phyloP scores from a whole-genome alignment of 2,113 vertebrate species.

The Marmota monax region DNA sequence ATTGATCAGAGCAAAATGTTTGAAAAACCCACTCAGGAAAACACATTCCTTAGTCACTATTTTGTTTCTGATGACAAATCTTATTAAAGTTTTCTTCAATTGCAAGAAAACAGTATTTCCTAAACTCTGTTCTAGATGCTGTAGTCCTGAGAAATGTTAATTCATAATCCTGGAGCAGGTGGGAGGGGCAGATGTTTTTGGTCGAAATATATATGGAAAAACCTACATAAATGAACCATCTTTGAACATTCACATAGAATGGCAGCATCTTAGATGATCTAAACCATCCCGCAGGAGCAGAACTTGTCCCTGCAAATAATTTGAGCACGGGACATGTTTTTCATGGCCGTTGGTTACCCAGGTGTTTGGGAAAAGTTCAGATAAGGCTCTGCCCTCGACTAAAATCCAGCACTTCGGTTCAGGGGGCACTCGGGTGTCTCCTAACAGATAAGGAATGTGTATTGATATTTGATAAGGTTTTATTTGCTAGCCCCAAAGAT shows the following conservation, averaged over 20 bases:
- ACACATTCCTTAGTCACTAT: background rate
- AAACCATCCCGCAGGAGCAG: background rate
- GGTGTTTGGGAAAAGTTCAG: background rate
- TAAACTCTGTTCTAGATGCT: background rate
- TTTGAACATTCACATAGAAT: background rate
- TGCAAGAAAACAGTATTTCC: background rate
- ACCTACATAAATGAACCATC: background rate
- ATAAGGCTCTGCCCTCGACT: too few species aligned
- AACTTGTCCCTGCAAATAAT: background rate
- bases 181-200: background rate
- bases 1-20: background rate
- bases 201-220: background rate
- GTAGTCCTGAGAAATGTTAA: background rate
- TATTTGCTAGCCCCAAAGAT: too few species aligned
- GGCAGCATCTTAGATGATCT: background rate
- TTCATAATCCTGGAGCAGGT: background rate
- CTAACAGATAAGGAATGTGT: background rate
- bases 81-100: background rate
- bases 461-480: background rate
- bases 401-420: rapidly evolving
- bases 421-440: rapidly evolving
- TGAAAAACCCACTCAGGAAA: background rate
- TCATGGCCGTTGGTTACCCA: background rate
- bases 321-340: background rate
- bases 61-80: background rate